phyloP scores from a whole-genome alignment of 2,113 vertebrate genomes.

The Hoplias malabaricus region DNA sequence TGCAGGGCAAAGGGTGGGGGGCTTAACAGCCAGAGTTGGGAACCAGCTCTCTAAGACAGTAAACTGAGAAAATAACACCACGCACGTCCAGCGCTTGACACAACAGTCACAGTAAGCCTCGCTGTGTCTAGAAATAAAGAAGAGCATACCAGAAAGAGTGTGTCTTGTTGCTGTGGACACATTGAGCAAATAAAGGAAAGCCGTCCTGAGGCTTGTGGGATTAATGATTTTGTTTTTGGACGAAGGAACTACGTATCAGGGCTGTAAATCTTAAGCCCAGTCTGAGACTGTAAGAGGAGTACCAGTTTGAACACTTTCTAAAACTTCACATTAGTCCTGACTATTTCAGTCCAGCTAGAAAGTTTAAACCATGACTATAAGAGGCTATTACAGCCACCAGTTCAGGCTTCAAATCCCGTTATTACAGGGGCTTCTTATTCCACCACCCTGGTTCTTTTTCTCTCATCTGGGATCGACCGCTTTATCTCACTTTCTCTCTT shows the following conservation, averaged over 20 bases:
- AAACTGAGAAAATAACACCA: background rate
- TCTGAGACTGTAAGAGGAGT: background rate
- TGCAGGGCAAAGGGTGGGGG: too few species aligned
- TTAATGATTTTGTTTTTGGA: constrained; percentile 46
- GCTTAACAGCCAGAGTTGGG: too few species aligned
- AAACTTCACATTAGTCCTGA: background rate
- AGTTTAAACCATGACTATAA: background rate
- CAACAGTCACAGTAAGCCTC: background rate
- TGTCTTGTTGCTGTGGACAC: constrained; percentile 36
- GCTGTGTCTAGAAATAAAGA: constrained; percentile 26
- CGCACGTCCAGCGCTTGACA: background rate
- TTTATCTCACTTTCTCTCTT: background rate
- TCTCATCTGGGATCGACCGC: background rate
- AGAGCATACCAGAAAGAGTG: constrained; percentile 27
- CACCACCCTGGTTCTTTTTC: background rate
- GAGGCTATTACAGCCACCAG: background rate
- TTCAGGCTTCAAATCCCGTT: background rate
- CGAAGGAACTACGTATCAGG: background rate
- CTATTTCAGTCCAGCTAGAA: background rate
- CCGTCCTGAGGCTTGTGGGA: constrained; percentile 26
- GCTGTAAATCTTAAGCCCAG: constrained; percentile 36
- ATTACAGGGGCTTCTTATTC: background rate
- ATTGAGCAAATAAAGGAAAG: constrained; percentile 35
- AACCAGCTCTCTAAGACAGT: background rate
- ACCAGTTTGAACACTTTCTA: background rate